phyloP scores from a whole-genome alignment of 2,888 invertebrate genomes.

The Idaea straminata region DNA sequence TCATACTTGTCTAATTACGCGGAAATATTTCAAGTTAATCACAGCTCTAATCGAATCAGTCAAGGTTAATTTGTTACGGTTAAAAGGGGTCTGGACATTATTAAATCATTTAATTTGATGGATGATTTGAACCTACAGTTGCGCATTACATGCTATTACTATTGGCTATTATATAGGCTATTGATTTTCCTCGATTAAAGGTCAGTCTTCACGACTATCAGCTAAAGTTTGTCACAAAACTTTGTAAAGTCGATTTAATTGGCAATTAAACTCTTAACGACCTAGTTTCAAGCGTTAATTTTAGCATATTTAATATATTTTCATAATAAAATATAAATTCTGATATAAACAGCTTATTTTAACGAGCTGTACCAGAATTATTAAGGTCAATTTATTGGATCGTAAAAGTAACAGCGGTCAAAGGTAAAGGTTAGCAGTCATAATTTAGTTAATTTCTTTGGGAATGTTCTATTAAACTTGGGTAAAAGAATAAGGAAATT shows the following conservation, averaged over 20 bases:
- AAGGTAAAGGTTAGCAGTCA: slow-evolving; percentile 51
- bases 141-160: no score
- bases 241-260: neutral
- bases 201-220: neutral
- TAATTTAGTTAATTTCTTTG: slow-evolving; percentile 35
- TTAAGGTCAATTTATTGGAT: slow-evolving; percentile 56
- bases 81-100: neutral
- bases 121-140: neutral
- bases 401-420: slow-evolving; percentile 43
- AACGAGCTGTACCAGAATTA: slow-evolving; percentile 37
- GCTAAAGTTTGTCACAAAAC: neutral
- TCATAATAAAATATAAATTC: slow-evolving; percentile 21
- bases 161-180: neutral
- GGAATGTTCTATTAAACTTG: slow-evolving; percentile 2
- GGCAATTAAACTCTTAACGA: neutral
- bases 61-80: neutral
- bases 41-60: neutral
- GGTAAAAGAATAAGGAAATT: neutral
- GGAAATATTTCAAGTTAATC: neutral
- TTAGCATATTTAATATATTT: slow-evolving; percentile 1
- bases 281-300: neutral
- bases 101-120: neutral
- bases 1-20: neutral
- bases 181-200: neutral
- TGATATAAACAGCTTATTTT: slow-evolving; percentile 39